These are phyloP conservation scores for Heliconius nattereri DNA, from an alignment of 1,140 invertebrate species.

Conservation along the genomic window DNA sequence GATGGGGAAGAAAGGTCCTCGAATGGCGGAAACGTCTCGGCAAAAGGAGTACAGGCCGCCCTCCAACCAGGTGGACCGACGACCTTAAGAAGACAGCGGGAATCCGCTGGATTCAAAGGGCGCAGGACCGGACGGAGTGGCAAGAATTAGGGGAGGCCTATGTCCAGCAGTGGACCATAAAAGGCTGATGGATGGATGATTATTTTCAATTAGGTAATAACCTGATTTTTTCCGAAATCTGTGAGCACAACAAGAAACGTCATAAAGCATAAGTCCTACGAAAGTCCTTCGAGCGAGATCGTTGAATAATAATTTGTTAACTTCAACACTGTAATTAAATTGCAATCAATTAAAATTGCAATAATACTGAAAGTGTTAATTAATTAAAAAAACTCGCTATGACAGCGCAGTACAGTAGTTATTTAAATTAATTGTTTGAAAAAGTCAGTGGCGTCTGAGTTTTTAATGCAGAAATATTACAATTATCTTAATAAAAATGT, in stretches of 20 bases:
- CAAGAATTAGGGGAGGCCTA: too few species aligned
- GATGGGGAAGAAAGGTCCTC: too few species aligned
- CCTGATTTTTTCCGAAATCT: neutral
- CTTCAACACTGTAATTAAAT: slow-evolving; percentile 20
- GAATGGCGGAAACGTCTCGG: too few species aligned
- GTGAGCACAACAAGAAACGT: neutral
- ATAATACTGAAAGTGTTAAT: slow-evolving; percentile 36
- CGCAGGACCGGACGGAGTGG: too few species aligned
- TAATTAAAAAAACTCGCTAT: slow-evolving; percentile 21
- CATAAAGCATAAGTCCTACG: neutral
- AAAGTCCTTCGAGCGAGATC: neutral
- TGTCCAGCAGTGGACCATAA: too few species aligned
- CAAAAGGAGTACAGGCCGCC: too few species aligned
- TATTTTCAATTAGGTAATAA: too few species aligned
- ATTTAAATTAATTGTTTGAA: slow-evolving; percentile 27
- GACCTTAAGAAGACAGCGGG: too few species aligned
- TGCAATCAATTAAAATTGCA: slow-evolving; percentile 38
- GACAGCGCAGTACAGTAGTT: slow-evolving; percentile 16
- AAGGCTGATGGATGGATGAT: too few species aligned
- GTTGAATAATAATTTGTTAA: slow-evolving; percentile 9
- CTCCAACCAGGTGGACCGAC: too few species aligned
- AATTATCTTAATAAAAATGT: neutral
- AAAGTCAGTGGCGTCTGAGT: neutral
- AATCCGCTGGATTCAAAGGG: too few species aligned
- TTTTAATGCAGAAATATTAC: neutral